Conservation (phyloP, 2,797 vertebrate species). For the Clarias pachynema region DNA sequence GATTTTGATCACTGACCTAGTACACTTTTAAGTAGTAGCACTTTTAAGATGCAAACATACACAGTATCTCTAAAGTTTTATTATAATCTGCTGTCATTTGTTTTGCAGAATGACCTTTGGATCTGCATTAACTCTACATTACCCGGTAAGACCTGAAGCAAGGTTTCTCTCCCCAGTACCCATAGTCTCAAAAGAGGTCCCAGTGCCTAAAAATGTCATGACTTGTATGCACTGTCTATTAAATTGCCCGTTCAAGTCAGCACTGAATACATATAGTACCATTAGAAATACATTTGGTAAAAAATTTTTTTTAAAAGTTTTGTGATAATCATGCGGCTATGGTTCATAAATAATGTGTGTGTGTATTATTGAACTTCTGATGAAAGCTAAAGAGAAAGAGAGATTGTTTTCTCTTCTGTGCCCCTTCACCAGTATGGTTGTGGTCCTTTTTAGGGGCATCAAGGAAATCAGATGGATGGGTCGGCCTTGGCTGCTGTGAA, state of each 20-base stretch:
- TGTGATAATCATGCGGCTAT: constrained; percentile 17
- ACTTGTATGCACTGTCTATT: constrained; percentile 38
- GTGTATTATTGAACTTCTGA: neutral
- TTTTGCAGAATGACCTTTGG: constrained; percentile 83
- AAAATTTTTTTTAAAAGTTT: neutral
- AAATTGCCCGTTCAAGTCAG: constrained; percentile 22
- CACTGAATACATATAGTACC: constrained; percentile 7
- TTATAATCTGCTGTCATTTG: constrained; percentile 5
- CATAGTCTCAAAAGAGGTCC: constrained; percentile 30
- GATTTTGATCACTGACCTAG: neutral
- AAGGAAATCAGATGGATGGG: constrained; percentile 95
- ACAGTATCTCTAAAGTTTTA: constrained; percentile 8
- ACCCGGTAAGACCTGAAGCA: constrained; percentile 77
- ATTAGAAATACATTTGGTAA: constrained; percentile 40
- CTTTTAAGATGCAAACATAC: neutral
- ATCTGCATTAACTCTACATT: constrained; percentile 87
- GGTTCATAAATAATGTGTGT: neutral
- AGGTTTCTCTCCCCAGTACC: constrained; percentile 6
- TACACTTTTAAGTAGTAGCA: neutral
- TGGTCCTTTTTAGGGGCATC: constrained; percentile 79
- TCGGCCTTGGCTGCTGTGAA: constrained; percentile 96
- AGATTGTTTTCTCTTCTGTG: neutral
- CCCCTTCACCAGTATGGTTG: constrained; percentile 24
- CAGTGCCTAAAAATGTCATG: constrained; percentile 45
- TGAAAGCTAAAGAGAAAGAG: constrained; percentile 1